A percentile compares a stretch with the other conserved stretches of the same genome.
phyloP scores from a whole-genome alignment of 2,797 vertebrate genomes.

The Bradypus variegatus region DNA sequence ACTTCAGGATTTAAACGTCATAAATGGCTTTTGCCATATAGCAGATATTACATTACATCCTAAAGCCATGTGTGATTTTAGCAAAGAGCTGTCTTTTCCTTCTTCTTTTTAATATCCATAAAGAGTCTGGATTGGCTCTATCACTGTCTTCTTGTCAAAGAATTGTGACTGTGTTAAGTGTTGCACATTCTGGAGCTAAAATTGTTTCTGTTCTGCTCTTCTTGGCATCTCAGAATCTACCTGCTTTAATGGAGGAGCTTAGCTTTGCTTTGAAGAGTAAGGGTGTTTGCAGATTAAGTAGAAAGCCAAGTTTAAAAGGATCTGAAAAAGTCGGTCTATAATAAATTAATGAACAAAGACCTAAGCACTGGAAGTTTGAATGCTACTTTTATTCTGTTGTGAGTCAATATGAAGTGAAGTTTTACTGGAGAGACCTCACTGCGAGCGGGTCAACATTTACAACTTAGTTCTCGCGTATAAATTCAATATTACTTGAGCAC shows the following conservation, averaged over 20 bases:
- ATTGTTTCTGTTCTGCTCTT: neutral
- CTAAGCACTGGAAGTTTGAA: neutral
- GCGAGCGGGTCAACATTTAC: neutral
- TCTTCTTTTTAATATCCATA: neutral
- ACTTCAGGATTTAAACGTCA: constrained; percentile 44
- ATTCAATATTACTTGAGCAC: neutral
- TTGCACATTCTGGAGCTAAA: neutral
- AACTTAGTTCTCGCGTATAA: neutral
- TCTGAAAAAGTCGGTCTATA: neutral
- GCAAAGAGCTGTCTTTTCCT: neutral
- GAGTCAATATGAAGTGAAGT: neutral
- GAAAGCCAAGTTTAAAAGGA: neutral
- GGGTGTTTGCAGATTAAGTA: neutral
- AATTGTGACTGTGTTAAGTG: neutral
- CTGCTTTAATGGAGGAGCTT: neutral
- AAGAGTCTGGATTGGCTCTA: neutral
- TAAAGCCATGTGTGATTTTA: constrained; percentile 17
- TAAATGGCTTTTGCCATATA: constrained; percentile 22
- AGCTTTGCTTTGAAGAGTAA: neutral
- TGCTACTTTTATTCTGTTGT: neutral
- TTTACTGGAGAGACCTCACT: neutral
- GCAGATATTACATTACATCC: constrained; percentile 26
- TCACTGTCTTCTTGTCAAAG: constrained; percentile 1
- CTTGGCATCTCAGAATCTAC: neutral
- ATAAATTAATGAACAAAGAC: neutral